A percentile compares a stretch with the other conserved stretches of the same genome.
phyloP scores from a whole-genome alignment of 2,888 invertebrate species.

The Psococerastis gibbosa region DNA sequence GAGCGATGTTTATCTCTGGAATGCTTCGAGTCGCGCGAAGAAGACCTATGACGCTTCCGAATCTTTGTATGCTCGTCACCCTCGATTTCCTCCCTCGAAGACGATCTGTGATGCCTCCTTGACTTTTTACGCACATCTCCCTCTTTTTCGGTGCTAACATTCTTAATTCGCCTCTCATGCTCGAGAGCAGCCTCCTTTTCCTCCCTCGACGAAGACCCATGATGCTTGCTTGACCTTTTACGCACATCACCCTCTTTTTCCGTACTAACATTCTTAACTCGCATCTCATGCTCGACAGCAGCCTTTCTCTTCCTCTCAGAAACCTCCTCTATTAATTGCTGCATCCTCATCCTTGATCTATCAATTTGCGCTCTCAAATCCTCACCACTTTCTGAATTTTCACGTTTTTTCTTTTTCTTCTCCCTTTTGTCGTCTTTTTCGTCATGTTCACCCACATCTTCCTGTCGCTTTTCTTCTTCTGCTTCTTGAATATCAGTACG shows the following conservation, averaged over 20 bases:
- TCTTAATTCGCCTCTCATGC: slow-evolving; percentile 13
- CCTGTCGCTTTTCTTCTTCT: neutral
- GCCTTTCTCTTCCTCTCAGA: neutral
- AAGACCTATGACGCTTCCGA: neutral
- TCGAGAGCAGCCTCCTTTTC: neutral
- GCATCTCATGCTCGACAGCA: no score
- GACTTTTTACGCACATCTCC: slow-evolving; percentile 11
- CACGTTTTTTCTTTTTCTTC: slow-evolving; percentile 13
- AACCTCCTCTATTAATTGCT: neutral
- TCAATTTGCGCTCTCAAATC: slow-evolving; percentile 15
- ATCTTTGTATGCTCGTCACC: neutral
- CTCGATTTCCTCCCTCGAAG: no score
- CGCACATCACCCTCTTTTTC: no score
- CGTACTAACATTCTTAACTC: no score
- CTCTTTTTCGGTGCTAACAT: slow-evolving; percentile 11
- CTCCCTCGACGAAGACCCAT: neutral
- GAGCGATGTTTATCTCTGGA: neutral
- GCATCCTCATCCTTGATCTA: slow-evolving; percentile 6
- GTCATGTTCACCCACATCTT: neutral
- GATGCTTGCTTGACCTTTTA: neutral
- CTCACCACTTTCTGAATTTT: slow-evolving; percentile 17
- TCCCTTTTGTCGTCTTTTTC: slow-evolving; percentile 16
- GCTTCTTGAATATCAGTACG: neutral
- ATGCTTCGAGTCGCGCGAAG: neutral
- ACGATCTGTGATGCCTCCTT: no score